These are phyloP conservation scores for Sanderia malayensis DNA, from an alignment of 30 jellyfish, hydroid and myxozoan species.

Conservation along the genomic window DNA sequence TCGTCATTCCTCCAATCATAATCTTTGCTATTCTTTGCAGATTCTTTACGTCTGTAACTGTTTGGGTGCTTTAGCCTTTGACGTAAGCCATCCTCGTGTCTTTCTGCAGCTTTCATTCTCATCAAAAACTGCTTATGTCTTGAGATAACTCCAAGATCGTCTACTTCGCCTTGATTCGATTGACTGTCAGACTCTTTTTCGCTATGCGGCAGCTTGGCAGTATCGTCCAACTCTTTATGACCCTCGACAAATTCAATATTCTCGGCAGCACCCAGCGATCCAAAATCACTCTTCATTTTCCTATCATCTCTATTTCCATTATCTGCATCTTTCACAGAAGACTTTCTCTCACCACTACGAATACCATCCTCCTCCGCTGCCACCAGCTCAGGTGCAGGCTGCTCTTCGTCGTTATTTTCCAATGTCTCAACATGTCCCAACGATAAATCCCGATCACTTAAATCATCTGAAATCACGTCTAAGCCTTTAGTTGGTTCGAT, in stretches of 20 bases:
- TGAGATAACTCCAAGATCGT: conserved; percentile 25
- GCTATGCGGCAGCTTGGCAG: conserved; percentile 11
- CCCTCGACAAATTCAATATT: conserved; percentile 18
- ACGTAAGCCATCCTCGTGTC: too few species aligned
- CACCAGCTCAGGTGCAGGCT: too few species aligned
- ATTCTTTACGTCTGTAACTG: neutral
- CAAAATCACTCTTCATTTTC: conserved; percentile 39
- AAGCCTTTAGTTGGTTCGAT: neutral
- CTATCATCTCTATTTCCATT: conserved; percentile 9
- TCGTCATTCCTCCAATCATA: neutral
- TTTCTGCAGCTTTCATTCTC: neutral
- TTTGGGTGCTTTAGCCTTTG: neutral
- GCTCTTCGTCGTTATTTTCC: too few species aligned
- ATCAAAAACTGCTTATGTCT: conserved; percentile 8
- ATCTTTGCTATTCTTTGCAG: neutral
- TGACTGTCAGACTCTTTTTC: neutral
- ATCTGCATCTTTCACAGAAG: neutral
- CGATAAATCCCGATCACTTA: neutral
- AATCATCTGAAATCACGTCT: conserved; percentile 21
- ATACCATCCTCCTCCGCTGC: conserved; percentile 1
- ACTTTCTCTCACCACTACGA: neutral
- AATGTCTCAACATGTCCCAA: neutral
- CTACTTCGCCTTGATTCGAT: conserved; percentile 10
- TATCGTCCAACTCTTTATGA: conserved; percentile 12
- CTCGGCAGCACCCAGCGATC: conserved; percentile 56